phyloP scores from a whole-genome alignment of 2,113 vertebrate species.

The Zosterops borbonicus region DNA sequence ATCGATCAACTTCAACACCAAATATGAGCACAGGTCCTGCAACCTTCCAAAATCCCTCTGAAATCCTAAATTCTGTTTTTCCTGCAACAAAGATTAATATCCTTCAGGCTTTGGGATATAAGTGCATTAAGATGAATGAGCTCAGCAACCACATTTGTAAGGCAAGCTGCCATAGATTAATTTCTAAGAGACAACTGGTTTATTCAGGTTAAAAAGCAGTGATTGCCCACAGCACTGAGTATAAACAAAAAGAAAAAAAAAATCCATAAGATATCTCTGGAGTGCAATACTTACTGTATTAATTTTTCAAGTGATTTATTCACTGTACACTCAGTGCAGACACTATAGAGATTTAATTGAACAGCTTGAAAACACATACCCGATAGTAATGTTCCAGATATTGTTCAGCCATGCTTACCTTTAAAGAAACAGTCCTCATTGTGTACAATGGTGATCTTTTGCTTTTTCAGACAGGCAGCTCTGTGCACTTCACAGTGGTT shows the following conservation, averaged over 20 bases:
- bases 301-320: not conserved
- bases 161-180: not conserved
- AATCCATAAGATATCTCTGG: not conserved
- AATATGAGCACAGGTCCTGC: not conserved
- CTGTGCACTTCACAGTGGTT: constrained; percentile 96
- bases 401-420: constrained; percentile 74
- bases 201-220: not conserved
- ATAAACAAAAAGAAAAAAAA: not conserved
- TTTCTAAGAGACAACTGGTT: not conserved
- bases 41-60: not conserved
- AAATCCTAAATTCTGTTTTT: not conserved
- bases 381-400: not conserved
- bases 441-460: constrained; percentile 90
- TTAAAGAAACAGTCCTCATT: constrained; percentile 95
- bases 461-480: constrained; percentile 86
- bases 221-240: not conserved
- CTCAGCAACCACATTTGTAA: not conserved
- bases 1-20: not conserved
- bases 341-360: not conserved
- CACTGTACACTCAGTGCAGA: not conserved
- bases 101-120: not conserved
- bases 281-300: not conserved
- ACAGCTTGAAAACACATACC: not conserved
- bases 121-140: not conserved
- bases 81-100: not conserved